These are phyloP conservation scores for Heliconius charithonia DNA, from an alignment of 2,888 invertebrate species.

Conservation along the genomic window DNA sequence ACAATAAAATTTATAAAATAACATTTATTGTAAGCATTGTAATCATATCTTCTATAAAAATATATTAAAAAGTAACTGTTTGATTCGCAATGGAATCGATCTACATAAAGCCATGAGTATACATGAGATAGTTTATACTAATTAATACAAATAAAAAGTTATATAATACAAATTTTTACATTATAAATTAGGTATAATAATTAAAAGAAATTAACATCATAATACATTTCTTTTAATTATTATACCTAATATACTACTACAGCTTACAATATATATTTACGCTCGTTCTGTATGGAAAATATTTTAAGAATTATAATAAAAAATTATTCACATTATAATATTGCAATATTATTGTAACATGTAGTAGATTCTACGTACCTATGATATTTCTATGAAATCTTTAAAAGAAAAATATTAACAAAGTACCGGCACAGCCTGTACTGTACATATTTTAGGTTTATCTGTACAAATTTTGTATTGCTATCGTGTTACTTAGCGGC, in stretches of 20 bases:
- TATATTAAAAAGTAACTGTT: constrained; percentile 1
- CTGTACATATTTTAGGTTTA: not conserved
- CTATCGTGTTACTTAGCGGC: constrained; percentile 21
- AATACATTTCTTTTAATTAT: too few species aligned
- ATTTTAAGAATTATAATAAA: not conserved
- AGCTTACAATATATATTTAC: too few species aligned
- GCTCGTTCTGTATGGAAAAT: not conserved
- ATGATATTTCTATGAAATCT: too few species aligned
- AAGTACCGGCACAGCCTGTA: too few species aligned
- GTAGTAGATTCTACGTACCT: too few species aligned
- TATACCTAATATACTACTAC: too few species aligned
- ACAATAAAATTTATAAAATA: not conserved
- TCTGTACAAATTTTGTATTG: not conserved
- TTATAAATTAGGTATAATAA: not conserved
- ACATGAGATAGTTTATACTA: not conserved
- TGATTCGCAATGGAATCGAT: constrained; percentile 27
- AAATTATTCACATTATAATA: too few species aligned
- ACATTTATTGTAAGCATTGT: not conserved
- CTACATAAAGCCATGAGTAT: constrained; percentile 3
- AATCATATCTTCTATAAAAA: not conserved
- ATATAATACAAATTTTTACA: not conserved
- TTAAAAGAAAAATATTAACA: too few species aligned
- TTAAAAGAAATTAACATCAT: not conserved
- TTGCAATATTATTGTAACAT: too few species aligned
- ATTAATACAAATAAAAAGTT: not conserved